Evolutionary conservation across 2,797 vertebrate species (phyloP).

Genomic region (Sparidentex hasta): DNA sequence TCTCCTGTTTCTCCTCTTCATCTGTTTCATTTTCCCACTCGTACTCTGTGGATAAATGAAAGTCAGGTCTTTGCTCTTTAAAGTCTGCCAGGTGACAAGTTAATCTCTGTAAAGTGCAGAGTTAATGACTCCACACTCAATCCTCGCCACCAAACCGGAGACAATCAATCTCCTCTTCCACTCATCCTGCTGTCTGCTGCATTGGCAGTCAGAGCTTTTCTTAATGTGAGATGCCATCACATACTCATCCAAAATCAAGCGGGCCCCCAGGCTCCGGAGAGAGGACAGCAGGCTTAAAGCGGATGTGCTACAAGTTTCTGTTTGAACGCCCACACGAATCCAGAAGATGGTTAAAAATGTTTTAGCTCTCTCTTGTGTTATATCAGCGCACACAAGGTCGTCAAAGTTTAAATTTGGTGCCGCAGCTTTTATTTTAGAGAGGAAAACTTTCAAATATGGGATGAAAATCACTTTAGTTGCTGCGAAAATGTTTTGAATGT

Average conservation of each 20-base stretch:
- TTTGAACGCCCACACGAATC: slow-evolving; percentile 54
- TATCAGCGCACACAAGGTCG: slow-evolving; percentile 19
- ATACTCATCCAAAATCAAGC: slow-evolving; percentile 45
- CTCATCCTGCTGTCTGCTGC: slow-evolving; percentile 61
- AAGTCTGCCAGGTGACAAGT: slow-evolving; percentile 76
- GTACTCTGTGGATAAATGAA: slow-evolving; percentile 58
- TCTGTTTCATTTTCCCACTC: slow-evolving; percentile 29
- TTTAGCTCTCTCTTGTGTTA: slow-evolving; percentile 11
- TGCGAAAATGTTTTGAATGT: slow-evolving; percentile 24
- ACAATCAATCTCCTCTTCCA: slow-evolving; percentile 69
- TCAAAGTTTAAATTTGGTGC: slow-evolving; percentile 33
- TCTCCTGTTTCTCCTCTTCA: slow-evolving; percentile 22
- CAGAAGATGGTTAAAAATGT: slow-evolving; percentile 21
- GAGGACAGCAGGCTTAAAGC: slow-evolving; percentile 40
- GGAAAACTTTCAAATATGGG: slow-evolving; percentile 11
- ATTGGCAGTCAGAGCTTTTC: slow-evolving; percentile 55
- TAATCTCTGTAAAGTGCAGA: slow-evolving; percentile 79
- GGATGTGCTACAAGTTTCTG: slow-evolving; percentile 30
- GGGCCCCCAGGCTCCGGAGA: slow-evolving; percentile 31
- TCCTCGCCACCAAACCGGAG: slow-evolving; percentile 68
- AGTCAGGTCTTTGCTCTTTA: slow-evolving; percentile 63
- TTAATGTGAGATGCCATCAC: slow-evolving; percentile 66
- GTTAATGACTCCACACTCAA: slow-evolving; percentile 78
- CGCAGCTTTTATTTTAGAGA: slow-evolving; percentile 21
- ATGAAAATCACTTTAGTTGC: slow-evolving; percentile 13